Base-by-base conservation (phyloP, 2,797 vertebrate species). In the Champsocephalus gunnari region DNA sequence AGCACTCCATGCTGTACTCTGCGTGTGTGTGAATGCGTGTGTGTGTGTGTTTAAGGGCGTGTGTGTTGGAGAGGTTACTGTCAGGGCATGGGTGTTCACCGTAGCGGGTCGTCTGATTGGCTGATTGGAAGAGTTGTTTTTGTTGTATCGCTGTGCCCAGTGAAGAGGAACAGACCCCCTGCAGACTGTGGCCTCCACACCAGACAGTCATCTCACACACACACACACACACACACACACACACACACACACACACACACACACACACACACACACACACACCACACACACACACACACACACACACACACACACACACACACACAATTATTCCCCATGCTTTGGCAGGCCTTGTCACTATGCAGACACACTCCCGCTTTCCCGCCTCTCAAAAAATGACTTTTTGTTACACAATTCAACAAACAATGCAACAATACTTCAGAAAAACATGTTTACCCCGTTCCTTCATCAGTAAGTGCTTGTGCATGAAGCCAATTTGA, bases 141-240 rank as follows among this genome's bases (percentile, higher is more conserved):
- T 73, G 71, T 71, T 84, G 83, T 81, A 80, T 89, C 70, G 72
- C 47, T 75, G 67, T 89, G 84, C 80, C 81, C 89, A 87, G 71
- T 85, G 81, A 91, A 88, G 86, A 63, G 84, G 88, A 92, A 90
- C 85, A 86, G 89, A 89, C 93, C 87, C 85, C 89, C 86, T 79
- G 71, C 88, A 91, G 87, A 88, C 81, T 70, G 64, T 19, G 87
- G 70, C 77, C 85, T 78, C 77, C 71, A 73, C 81, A 82, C 79
- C 86, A 92, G 86, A 92, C 89, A 90, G 65, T 65, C 86, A 74
- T 3, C 58, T 53, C 58, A 67, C 64, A 63, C 51, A 75, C 54
- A 34, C 44, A 55, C 59, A 67, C 73, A 47, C 50, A 24, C 49
- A 69, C 67, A 54, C 73, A 58, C 69, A 67, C 58, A 59, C 61